Conservation (phyloP, 2,888 invertebrate species). For the Lithosia quadra region DNA sequence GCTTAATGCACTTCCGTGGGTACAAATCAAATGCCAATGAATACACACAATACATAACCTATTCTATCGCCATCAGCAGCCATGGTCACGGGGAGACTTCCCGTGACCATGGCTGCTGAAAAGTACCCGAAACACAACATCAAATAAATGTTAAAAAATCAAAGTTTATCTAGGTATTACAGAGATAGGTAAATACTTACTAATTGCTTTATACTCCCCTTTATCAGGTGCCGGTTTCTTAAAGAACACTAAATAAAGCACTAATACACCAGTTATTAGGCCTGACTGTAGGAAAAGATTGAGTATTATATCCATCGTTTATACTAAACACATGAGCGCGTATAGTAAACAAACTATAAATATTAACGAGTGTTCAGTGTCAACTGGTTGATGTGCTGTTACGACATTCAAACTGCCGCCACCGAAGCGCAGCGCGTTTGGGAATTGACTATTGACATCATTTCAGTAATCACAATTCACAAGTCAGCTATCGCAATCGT, state of each 20-base stretch:
- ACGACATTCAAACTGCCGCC: slow-evolving; percentile 3
- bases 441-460: slow-evolving; percentile 15
- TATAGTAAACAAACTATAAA: slow-evolving; percentile 17
- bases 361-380: slow-evolving; percentile 30
- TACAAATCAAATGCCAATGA: no score
- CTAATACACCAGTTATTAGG: slow-evolving; percentile 68
- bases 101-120: not conserved
- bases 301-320: slow-evolving; percentile 68
- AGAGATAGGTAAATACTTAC: slow-evolving; percentile 53
- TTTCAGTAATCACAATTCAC: slow-evolving; percentile 3
- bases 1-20: no score
- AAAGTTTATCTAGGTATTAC: not conserved
- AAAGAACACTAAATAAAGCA: slow-evolving; percentile 71
- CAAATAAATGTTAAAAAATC: no score
- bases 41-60: no score
- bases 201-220: slow-evolving; percentile 66
- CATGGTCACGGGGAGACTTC: no score
- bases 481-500: slow-evolving; percentile 9
- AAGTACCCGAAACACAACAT: no score
- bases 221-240: slow-evolving; percentile 56
- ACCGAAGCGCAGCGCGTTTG: slow-evolving; percentile 9
- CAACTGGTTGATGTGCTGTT: slow-evolving; percentile 13
- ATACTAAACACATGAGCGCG: not conserved
- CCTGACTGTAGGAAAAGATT: slow-evolving; percentile 73
- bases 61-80: no score